Base-by-base conservation (phyloP, 2,113 vertebrate species). In the Edolisoma coerulescens region DNA sequence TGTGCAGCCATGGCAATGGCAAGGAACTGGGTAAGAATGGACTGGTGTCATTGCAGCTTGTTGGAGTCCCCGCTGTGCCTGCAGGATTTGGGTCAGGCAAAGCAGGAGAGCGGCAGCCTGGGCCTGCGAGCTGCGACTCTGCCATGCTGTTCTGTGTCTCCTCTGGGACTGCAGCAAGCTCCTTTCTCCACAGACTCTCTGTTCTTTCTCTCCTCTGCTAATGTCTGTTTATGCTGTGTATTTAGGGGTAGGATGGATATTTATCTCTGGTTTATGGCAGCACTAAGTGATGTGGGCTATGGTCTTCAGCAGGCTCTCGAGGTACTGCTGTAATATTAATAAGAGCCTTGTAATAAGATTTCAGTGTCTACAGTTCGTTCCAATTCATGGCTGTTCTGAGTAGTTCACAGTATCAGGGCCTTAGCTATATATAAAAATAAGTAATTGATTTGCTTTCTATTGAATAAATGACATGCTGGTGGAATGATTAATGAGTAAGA, bases 401-500 rank as follows among this genome's bases (percentile, higher is more conserved):
- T 14, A 79, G 49, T 41, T 87, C 78, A 75, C 22, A 21, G 77
- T 28, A 75, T 53, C 57, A 10, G 65, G 69, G 65, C 49, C 37
- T 64, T 24, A 45, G 41, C 81, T 94, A 82, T 45, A 8, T 64
- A 74, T 68, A 78, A 95, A 94, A 92, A 70, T 73, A 77, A 84
- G 77, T 71, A 95, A 94, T 94, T 96, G 71, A 79, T 93, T 89
- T 93, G 70, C 75, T 96, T 93, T 91, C 91, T 79, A 28, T 50
- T 87, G 91, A 92, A 84, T 76, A 97, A 87, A 85, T 95, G 81
- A 50, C 77, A n/a, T 75, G 59, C 68, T 4, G 35, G 56, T 93
- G 47, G 39, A 81, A 84, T 90, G 86, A 96, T 85, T 89, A 84
- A 88, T 84, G 94, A 95, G 71, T 84, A 91, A 95, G 94, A 87